Conservation (phyloP, 30 jellyfish, hydroid and myxozoan species). For the Mastigias papua region DNA sequence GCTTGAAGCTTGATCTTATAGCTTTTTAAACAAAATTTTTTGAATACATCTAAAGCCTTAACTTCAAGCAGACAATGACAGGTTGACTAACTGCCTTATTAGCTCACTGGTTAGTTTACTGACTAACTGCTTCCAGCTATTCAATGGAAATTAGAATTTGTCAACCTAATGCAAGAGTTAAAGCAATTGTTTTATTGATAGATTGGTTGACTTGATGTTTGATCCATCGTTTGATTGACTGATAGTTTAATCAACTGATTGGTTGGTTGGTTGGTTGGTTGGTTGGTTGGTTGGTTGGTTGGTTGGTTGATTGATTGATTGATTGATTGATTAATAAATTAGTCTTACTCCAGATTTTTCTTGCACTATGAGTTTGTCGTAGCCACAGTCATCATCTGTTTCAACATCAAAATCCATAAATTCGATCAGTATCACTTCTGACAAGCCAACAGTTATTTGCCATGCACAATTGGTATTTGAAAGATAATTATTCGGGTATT, state of each 20-base stretch:
- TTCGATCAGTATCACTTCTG: conserved; percentile 5
- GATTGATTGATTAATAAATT: not conserved
- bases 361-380: conserved; percentile 47
- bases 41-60: too few relatives aligned
- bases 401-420: conserved; percentile 49
- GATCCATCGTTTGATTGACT: too few relatives aligned
- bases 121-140: not conserved
- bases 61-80: too few relatives aligned
- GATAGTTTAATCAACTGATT: too few relatives aligned
- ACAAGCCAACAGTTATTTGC: conserved; percentile 17
- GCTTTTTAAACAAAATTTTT: too few relatives aligned
- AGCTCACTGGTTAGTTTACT: too few relatives aligned
- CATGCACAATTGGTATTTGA: conserved; percentile 51
- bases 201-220: not conserved
- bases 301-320: not conserved
- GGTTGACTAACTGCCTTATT: not conserved
- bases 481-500: conserved; percentile 45
- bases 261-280: not conserved
- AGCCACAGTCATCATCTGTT: conserved; percentile 50
- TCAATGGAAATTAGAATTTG: too few relatives aligned
- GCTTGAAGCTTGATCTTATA: too few relatives aligned
- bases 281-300: not conserved
- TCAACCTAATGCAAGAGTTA: too few relatives aligned
- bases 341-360: conserved; percentile 52
- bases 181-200: not conserved